Percentiles rank a stretch among this genome's conserved stretches.
Conservation (phyloP, 2,113 vertebrate species). For the Parus major region DNA sequence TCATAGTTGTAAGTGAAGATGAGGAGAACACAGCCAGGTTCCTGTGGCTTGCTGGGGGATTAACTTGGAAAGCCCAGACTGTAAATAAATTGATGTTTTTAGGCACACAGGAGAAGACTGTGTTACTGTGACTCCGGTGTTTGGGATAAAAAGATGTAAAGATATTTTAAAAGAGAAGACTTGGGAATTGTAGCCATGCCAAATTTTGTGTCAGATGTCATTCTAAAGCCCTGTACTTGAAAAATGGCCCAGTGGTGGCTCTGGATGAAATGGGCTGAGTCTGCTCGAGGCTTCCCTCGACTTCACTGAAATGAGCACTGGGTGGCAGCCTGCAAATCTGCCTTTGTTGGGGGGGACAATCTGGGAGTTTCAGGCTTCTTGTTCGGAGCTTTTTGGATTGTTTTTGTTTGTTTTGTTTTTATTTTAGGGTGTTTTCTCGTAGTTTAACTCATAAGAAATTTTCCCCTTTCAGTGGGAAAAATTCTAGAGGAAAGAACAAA, state of each 20-base stretch:
- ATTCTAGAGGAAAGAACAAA: background rate
- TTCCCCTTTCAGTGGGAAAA: background rate
- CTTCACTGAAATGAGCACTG: conserved; percentile 16
- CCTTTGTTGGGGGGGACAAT: background rate
- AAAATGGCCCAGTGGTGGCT: background rate
- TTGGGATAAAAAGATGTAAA: background rate
- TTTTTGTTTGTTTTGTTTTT: background rate
- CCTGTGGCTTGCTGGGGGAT: background rate
- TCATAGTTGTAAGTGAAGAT: background rate
- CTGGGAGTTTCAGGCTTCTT: background rate
- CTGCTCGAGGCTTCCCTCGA: background rate
- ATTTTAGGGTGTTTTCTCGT: background rate
- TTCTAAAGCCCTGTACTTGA: background rate
- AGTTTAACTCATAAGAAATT: background rate
- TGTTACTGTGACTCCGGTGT: background rate
- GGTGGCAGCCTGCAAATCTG: background rate
- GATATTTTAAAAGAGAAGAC: background rate
- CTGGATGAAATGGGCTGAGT: background rate
- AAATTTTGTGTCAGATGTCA: background rate
- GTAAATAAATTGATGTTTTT: background rate
- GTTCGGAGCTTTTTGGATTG: background rate
- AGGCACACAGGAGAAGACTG: background rate
- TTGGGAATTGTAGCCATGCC: background rate
- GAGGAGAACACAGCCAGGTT: background rate
- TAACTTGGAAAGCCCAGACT: background rate